These are phyloP conservation scores for Subanguina moxae DNA, from an alignment of 1,140 invertebrate genomes.

Conservation along the genomic window DNA sequence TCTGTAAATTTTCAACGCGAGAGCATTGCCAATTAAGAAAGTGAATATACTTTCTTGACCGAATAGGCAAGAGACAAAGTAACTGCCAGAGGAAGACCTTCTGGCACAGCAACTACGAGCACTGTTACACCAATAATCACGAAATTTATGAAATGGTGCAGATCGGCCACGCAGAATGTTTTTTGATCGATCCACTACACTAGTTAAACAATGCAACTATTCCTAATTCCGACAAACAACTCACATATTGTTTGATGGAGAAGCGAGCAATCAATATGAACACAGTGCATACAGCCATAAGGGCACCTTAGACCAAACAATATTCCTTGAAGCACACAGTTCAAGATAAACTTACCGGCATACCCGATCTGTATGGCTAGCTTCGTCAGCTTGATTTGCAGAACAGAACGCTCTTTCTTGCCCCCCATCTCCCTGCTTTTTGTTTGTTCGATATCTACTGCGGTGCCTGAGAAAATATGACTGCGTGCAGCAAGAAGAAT, in stretches of 20 bases:
- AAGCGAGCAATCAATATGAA: slow-evolving; percentile 86
- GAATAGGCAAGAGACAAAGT: slow-evolving; percentile 96
- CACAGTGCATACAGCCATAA: slow-evolving; percentile 91
- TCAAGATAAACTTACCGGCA: slow-evolving; percentile 85
- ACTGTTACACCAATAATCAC: slow-evolving; percentile 95
- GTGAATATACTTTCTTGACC: slow-evolving; percentile 74
- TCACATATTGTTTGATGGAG: slow-evolving; percentile 77
- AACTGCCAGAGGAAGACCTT: slow-evolving; percentile 94
- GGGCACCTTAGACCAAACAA: no score
- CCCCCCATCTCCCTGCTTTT: slow-evolving; percentile 52
- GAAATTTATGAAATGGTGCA: slow-evolving; percentile 86
- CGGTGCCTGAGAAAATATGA: background rate
- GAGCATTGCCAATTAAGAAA: no score
- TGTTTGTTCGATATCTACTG: slow-evolving; percentile 51
- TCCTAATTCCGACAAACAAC: no score
- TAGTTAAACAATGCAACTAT: no score
- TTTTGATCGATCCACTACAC: no score
- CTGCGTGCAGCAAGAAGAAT: no score
- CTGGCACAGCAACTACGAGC: slow-evolving; percentile 95
- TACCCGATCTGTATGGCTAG: slow-evolving; percentile 98
- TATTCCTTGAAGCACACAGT: no score
- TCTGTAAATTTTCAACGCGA: slow-evolving; percentile 74
- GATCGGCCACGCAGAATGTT: no score
- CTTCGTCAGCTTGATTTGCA: slow-evolving; percentile 97
- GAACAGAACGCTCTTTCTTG: slow-evolving; percentile 89